A percentile compares a stretch with the other conserved stretches of the same genome.
Evolutionary conservation across 2,888 invertebrate species (phyloP).

Genomic region (Tiphia femorata): DNA sequence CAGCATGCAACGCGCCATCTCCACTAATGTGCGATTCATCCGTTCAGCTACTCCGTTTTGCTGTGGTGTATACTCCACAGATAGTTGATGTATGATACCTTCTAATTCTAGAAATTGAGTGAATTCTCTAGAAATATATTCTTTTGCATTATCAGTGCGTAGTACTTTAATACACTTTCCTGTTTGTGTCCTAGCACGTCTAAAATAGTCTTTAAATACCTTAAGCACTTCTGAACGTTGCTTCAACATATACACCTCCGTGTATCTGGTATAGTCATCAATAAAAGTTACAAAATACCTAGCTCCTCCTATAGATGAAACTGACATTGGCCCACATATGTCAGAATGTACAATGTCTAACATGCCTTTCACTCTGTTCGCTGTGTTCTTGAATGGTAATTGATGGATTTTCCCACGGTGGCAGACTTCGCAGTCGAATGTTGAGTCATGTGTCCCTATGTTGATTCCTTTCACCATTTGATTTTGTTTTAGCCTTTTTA

Average conservation of each 20-base stretch:
- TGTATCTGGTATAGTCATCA: constrained; percentile 11
- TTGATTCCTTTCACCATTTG: constrained; percentile 27
- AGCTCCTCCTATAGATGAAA: constrained; percentile 2
- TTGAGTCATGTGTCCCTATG: not conserved
- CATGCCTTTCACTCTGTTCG: constrained; percentile 9
- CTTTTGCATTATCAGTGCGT: not conserved
- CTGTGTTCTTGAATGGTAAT: constrained; percentile 17
- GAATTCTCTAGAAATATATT: not conserved
- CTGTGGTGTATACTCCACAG: constrained; percentile 41
- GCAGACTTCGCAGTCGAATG: constrained; percentile 16
- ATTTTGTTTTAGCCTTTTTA: constrained; percentile 24
- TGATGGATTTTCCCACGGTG: constrained; percentile 28
- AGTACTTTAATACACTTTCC: not conserved
- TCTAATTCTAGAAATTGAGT: not conserved
- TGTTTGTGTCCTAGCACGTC: not conserved
- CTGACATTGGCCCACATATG: constrained; percentile 19
- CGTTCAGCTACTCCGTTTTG: constrained; percentile 54
- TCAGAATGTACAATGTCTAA: constrained; percentile 34
- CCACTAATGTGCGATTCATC: constrained; percentile 46
- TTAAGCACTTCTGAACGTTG: not conserved
- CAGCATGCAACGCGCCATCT: constrained; percentile 45
- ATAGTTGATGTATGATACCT: not conserved
- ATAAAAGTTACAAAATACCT: constrained; percentile 11
- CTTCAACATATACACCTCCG: constrained; percentile 2
- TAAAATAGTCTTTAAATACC: not conserved